phyloP scores from a whole-genome alignment of 2,797 vertebrate species.

The Pagetopsis macropterus region DNA sequence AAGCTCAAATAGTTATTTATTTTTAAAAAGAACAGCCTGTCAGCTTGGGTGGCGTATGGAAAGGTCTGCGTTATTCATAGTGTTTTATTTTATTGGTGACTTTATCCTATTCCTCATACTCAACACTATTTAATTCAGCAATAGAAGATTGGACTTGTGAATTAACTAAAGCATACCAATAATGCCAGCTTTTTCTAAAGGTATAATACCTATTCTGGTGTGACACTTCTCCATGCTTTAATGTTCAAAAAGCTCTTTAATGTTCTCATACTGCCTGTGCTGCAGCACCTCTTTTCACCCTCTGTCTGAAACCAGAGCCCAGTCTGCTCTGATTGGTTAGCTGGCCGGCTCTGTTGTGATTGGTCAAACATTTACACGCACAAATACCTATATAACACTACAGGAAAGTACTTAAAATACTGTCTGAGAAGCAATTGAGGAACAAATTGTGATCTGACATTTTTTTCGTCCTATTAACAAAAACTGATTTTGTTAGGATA shows the following conservation, averaged over 20 bases:
- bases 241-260: too few relatives aligned
- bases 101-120: neutral
- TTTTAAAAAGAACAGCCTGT: slow-evolving; percentile 1
- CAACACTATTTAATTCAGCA: neutral
- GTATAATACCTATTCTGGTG: neutral
- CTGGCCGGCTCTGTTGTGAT: too few relatives aligned
- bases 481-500: too few relatives aligned
- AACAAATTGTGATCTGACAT: too few relatives aligned
- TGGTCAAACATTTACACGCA: too few relatives aligned
- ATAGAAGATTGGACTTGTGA: neutral
- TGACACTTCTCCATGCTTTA: too few relatives aligned
- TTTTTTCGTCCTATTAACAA: too few relatives aligned
- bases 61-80: neutral
- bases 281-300: too few relatives aligned
- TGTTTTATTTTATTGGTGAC: neutral
- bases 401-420: neutral
- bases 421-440: neutral
- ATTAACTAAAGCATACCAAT: neutral
- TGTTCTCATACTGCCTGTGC: too few relatives aligned
- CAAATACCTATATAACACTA: too few relatives aligned
- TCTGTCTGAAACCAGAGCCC: too few relatives aligned
- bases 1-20: slow-evolving; percentile 16
- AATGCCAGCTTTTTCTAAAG: neutral
- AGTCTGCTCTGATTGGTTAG: too few relatives aligned
- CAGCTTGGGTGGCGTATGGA: slow-evolving; percentile 33